Percentiles rank a stretch among this genome's conserved stretches.
These are phyloP conservation scores for Colaptes auratus DNA, from an alignment of 2,113 vertebrate genomes.

Conservation along the genomic window DNA sequence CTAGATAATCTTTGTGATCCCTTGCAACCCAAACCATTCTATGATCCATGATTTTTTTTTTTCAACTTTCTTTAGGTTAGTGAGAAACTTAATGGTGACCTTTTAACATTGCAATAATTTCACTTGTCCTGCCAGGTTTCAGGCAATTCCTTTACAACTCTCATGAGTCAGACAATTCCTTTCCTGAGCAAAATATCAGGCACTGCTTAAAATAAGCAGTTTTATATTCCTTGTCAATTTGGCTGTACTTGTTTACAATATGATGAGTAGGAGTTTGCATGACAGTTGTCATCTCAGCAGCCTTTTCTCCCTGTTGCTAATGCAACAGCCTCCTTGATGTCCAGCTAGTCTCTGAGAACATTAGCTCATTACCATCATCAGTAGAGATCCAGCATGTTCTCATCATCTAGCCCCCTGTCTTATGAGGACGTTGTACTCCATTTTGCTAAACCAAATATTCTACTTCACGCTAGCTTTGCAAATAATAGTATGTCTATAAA, in stretches of 20 bases:
- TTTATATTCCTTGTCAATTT: background rate
- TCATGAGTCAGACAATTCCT: background rate
- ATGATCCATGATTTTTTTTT: no score
- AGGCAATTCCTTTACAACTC: background rate
- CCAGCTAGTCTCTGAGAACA: background rate
- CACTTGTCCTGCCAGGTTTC: background rate
- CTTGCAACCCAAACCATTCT: no score
- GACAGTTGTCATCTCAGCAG: background rate
- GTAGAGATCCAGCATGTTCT: background rate
- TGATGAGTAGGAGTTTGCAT: background rate
- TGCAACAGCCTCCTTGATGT: background rate
- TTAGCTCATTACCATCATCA: background rate
- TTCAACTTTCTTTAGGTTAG: background rate
- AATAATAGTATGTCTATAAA: background rate
- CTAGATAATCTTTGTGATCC: no score
- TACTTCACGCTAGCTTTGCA: background rate
- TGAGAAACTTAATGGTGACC: background rate
- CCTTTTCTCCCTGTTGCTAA: background rate
- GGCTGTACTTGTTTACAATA: background rate
- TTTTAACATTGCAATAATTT: background rate
- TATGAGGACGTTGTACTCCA: accelerated
- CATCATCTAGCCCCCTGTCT: background rate
- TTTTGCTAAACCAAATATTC: background rate
- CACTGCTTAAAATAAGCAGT: background rate
- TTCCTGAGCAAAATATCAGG: background rate